Percentiles rank a stretch among this genome's conserved stretches.
These are phyloP conservation scores for Babylonia areolata DNA, from an alignment of 1,140 invertebrate genomes.

Conservation along the genomic window DNA sequence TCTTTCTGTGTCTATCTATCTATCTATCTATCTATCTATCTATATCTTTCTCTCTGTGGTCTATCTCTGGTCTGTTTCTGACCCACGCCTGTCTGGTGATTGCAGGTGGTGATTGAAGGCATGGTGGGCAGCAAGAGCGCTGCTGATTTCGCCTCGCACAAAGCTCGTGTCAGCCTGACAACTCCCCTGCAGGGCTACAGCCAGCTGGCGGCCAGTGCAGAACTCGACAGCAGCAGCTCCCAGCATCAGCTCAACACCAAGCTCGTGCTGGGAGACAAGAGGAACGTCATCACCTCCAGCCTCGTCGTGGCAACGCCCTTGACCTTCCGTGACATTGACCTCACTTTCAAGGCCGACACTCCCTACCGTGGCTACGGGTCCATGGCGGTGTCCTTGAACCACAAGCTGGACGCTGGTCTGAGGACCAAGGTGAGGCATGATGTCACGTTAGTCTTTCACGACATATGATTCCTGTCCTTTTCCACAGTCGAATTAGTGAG, in stretches of 20 bases:
- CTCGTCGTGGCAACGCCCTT: conserved; percentile 33
- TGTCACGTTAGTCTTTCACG: too few relatives aligned
- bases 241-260: conserved; percentile 27
- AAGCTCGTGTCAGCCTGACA: conserved; percentile 46
- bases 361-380: conserved; percentile 19
- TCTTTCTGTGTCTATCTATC: background rate
- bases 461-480: too few relatives aligned
- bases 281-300: conserved; percentile 27
- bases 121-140: conserved; percentile 8
- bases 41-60: too few relatives aligned
- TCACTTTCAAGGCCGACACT: conserved; percentile 24
- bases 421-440: conserved; percentile 24
- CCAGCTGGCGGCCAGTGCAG: conserved; percentile 33
- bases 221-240: conserved; percentile 7
- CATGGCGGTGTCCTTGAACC: conserved; percentile 8
- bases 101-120: conserved; percentile 27
- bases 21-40: too few relatives aligned
- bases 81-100: background rate
- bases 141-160: background rate
- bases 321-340: background rate
- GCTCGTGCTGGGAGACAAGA: conserved; percentile 11
- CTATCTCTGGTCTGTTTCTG: too few relatives aligned
- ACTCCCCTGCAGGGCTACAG: conserved; percentile 59
- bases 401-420: conserved; percentile 4
- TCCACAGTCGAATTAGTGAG: too few relatives aligned